A percentile compares a stretch with the other conserved stretches of the same genome.
Evolutionary conservation across 1,140 invertebrate species (phyloP).

Genomic region (Apis florea): DNA sequence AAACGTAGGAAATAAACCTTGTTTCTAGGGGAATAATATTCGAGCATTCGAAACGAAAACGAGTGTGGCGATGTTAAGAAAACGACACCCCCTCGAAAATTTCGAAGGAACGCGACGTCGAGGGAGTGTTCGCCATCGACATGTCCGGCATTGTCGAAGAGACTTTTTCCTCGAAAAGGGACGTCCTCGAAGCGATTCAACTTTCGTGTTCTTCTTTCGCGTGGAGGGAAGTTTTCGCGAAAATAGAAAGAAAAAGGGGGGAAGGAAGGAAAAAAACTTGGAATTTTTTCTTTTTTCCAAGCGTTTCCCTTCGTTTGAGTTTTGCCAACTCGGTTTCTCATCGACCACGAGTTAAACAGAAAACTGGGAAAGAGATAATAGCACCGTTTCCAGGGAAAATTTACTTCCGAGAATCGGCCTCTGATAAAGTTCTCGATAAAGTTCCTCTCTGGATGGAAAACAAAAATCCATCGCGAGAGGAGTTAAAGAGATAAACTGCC

Average conservation of each 20-base stretch:
- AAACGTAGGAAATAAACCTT: not conserved
- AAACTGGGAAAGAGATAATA: no score
- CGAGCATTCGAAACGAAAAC: not conserved
- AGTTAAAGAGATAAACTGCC: not conserved
- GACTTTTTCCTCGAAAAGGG: slow-evolving; percentile 10
- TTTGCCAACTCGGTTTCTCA: no score
- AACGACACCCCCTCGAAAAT: not conserved
- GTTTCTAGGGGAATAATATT: not conserved
- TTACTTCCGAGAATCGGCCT: not conserved
- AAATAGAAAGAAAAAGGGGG: not conserved
- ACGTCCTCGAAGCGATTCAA: slow-evolving; percentile 9
- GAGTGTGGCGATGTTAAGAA: not conserved
- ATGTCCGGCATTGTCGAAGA: slow-evolving; percentile 11
- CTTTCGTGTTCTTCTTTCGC: slow-evolving; percentile 1
- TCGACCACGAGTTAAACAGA: no score
- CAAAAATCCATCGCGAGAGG: not conserved
- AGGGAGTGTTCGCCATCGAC: not conserved
- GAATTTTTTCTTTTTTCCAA: no score
- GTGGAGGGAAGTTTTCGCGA: not conserved
- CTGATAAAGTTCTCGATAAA: slow-evolving; percentile 12
- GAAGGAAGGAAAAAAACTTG: not conserved
- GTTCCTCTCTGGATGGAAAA: not conserved
- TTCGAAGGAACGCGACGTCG: not conserved
- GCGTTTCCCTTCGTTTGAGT: no score
- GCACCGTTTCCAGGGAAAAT: not conserved